These are phyloP conservation scores for Psittacula cyanocephala DNA, from an alignment of 2,113 vertebrate species.

Conservation along the genomic window DNA sequence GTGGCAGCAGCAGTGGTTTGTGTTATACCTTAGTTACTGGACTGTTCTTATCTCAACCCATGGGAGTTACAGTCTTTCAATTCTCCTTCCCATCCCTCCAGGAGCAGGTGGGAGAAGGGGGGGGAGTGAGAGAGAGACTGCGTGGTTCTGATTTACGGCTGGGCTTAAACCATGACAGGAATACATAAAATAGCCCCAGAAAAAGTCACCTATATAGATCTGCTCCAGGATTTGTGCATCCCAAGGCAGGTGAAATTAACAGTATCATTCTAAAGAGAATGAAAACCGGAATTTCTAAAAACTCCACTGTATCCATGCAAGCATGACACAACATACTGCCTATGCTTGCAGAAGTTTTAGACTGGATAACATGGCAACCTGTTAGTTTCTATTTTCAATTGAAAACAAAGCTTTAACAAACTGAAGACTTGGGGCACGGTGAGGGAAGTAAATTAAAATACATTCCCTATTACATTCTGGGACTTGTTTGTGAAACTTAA, in stretches of 20 bases:
- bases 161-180: too few relatives aligned
- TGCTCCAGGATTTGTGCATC: neutral
- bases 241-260: neutral
- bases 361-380: neutral
- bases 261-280: neutral
- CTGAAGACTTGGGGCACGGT: neutral
- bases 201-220: neutral
- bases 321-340: neutral
- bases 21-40: too few relatives aligned
- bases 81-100: too few relatives aligned
- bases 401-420: neutral
- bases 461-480: neutral
- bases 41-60: too few relatives aligned
- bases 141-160: too few relatives aligned
- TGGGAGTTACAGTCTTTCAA: too few relatives aligned
- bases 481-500: neutral
- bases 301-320: neutral
- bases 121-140: too few relatives aligned
- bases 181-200: neutral
- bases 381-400: neutral
- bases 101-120: too few relatives aligned
- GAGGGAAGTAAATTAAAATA: neutral
- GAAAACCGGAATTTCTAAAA: neutral
- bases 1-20: too few relatives aligned
- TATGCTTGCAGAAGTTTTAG: neutral